phyloP scores from a whole-genome alignment of 2,888 invertebrate species.

The Nemurella pictetii region DNA sequence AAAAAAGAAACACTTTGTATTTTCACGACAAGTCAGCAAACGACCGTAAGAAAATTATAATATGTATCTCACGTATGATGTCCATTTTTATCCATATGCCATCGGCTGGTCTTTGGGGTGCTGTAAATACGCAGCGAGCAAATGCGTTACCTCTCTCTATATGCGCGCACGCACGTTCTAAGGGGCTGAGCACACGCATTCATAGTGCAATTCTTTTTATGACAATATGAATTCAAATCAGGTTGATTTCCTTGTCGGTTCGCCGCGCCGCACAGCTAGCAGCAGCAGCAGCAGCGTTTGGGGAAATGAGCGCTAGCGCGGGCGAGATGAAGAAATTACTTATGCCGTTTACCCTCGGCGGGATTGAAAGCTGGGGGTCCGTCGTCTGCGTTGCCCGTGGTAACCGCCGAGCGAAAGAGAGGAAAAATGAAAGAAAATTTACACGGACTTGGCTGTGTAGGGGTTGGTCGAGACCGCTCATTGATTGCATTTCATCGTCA shows the following conservation, averaged over 20 bases:
- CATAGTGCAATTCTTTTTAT: slow-evolving; percentile 43
- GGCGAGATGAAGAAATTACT: slow-evolving; percentile 19
- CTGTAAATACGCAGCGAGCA: slow-evolving; percentile 10
- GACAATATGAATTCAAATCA: slow-evolving; percentile 46
- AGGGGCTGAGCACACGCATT: slow-evolving; percentile 42
- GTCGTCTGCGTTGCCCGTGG: neutral
- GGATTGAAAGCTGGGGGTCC: slow-evolving; percentile 15
- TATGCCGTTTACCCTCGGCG: slow-evolving; percentile 1
- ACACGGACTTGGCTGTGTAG: neutral
- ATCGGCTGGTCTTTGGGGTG: slow-evolving; percentile 26
- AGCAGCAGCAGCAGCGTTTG: neutral
- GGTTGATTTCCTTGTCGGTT: slow-evolving; percentile 31
- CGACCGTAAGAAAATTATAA: slow-evolving; percentile 30
- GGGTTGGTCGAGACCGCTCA: neutral
- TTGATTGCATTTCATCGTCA: neutral
- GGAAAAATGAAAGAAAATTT: neutral
- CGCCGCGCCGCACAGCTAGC: neutral
- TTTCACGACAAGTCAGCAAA: neutral
- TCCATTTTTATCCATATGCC: slow-evolving; percentile 43
- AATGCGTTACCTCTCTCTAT: too few relatives aligned
- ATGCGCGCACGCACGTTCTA: too few relatives aligned
- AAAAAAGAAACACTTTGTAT: neutral
- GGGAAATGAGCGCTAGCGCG: slow-evolving; percentile 7
- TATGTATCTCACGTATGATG: slow-evolving; percentile 43
- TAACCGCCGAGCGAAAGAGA: neutral